These are phyloP conservation scores for Lagopus muta DNA, from an alignment of 2,113 vertebrate genomes.

Conservation along the genomic window DNA sequence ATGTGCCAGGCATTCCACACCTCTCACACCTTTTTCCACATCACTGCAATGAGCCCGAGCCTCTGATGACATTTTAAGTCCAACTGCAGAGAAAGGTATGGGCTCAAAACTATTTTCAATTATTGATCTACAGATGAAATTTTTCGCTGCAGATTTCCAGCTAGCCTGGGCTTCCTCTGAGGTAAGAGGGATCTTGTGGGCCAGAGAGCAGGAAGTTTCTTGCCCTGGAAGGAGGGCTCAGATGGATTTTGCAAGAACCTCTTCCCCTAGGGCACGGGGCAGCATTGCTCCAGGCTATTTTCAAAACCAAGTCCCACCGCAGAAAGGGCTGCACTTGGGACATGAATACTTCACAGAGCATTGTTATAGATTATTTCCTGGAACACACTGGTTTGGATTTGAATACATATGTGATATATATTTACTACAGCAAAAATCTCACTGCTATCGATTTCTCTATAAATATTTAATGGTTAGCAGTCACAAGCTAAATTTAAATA, in stretches of 20 bases:
- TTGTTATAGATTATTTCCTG: slow-evolving; percentile 58
- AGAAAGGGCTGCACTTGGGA: not conserved
- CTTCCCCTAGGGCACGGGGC: not conserved
- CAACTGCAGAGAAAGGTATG: not conserved
- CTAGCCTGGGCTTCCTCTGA: not conserved
- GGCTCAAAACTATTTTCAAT: not conserved
- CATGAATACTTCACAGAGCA: not conserved
- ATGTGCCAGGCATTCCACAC: rapidly evolving
- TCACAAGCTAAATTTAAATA: slow-evolving; percentile 71
- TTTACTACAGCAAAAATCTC: slow-evolving; percentile 61
- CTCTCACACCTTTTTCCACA: not conserved
- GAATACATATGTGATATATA: slow-evolving; percentile 55
- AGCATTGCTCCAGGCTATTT: not conserved
- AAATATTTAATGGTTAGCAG: slow-evolving; percentile 63
- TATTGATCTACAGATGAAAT: not conserved
- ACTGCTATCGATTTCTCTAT: slow-evolving; percentile 29
- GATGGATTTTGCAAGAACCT: not conserved
- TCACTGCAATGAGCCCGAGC: not conserved
- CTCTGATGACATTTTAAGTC: not conserved
- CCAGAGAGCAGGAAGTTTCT: not conserved
- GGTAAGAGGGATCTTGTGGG: not conserved
- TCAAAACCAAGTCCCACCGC: not conserved
- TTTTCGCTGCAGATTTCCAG: not conserved
- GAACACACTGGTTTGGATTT: slow-evolving; percentile 50
- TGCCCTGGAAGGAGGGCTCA: not conserved